Evolutionary conservation across 2,888 invertebrate genomes (phyloP).

Genomic region (Conus canariensis): DNA sequence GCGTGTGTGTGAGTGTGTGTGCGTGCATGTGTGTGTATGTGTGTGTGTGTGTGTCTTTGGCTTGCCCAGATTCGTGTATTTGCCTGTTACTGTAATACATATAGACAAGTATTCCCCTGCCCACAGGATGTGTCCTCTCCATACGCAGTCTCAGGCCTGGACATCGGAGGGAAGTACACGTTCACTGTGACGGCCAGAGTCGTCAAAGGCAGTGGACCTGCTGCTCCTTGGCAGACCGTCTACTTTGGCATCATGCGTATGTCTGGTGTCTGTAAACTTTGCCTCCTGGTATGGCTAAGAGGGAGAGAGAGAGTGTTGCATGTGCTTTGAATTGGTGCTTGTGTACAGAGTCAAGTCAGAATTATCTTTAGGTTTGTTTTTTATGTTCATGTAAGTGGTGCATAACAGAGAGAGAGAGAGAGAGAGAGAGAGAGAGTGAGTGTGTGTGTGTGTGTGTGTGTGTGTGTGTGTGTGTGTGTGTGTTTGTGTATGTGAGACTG

Average conservation of each 20-base stretch:
- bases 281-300: too few relatives aligned
- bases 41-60: too few relatives aligned
- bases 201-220: constrained; percentile 41
- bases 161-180: not conserved
- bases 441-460: too few relatives aligned
- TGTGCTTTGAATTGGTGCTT: too few relatives aligned
- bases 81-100: too few relatives aligned
- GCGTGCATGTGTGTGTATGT: not conserved
- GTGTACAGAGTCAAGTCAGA: too few relatives aligned
- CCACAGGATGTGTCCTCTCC: constrained; percentile 11
- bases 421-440: too few relatives aligned
- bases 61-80: too few relatives aligned
- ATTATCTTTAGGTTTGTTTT: too few relatives aligned
- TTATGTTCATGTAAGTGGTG: too few relatives aligned
- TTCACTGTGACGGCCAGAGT: constrained; percentile 45
- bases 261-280: not conserved
- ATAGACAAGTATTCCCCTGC: not conserved
- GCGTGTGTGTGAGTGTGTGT: not conserved
- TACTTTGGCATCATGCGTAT: constrained; percentile 18
- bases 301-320: not conserved
- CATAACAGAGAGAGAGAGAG: too few relatives aligned
- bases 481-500: not conserved
- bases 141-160: not conserved
- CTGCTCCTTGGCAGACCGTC: constrained; percentile 41
- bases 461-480: not conserved